Evolutionary conservation across 2,113 vertebrate species (phyloP).

Genomic region (Chamaetylas fuelleborni): DNA sequence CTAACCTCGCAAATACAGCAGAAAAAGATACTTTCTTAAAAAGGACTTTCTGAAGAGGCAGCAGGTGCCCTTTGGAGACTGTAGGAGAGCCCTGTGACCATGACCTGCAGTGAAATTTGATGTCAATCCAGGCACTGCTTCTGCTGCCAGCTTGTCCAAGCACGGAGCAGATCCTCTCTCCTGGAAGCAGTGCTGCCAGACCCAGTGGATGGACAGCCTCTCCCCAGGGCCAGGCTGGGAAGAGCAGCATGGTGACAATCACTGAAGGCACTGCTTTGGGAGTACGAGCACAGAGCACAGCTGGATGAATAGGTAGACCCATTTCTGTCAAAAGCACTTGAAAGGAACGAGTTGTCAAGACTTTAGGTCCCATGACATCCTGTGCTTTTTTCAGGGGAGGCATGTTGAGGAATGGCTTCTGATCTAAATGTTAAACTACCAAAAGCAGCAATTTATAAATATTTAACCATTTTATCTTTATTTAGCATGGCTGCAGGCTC

Average conservation of each 20-base stretch:
- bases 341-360: background rate
- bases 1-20: fast-evolving
- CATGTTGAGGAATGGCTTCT: background rate
- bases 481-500: background rate
- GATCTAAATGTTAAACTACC: background rate
- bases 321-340: slow-evolving; percentile 26
- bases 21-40: background rate
- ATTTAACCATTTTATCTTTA: background rate
- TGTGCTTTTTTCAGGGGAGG: background rate
- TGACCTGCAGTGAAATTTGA: background rate
- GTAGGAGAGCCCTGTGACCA: background rate
- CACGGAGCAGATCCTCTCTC: fast-evolving
- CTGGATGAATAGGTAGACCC: background rate
- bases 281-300: background rate
- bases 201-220: background rate
- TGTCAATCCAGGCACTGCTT: background rate
- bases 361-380: background rate
- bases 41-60: background rate
- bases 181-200: fast-evolving
- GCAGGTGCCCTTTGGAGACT: background rate
- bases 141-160: background rate
- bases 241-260: background rate
- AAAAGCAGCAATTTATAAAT: slow-evolving; percentile 8
- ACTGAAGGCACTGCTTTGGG: background rate
- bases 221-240: background rate